A percentile compares a stretch with the other conserved stretches of the same genome.
Conservation (phyloP, 2,888 invertebrate genomes). For the Dioctria linearis region DNA sequence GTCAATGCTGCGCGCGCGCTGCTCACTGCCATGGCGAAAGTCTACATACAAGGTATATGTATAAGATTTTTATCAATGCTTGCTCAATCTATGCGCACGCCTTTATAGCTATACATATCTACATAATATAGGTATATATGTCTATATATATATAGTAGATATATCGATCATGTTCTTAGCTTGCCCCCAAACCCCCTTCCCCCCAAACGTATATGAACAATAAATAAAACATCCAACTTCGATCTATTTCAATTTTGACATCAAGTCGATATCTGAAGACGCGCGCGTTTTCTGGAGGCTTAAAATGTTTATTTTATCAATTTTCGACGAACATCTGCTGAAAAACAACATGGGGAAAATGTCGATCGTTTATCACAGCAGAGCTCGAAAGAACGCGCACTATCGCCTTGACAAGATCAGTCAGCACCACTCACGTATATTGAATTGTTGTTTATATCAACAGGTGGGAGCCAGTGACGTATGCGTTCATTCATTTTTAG, state of each 20-base stretch:
- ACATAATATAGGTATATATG: too few species aligned
- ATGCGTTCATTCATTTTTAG: conserved; percentile 46
- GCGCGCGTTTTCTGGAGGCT: not conserved
- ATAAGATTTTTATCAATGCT: not conserved
- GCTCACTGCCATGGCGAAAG: too few species aligned
- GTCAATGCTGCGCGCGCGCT: too few species aligned
- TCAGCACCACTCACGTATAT: conserved; percentile 11
- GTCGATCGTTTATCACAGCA: not conserved
- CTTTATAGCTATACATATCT: not conserved
- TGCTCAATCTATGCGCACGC: conserved; percentile 15
- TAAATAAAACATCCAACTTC: conserved; percentile 19
- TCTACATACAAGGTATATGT: too few species aligned
- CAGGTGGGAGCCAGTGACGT: conserved; percentile 46
- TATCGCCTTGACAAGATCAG: not conserved
- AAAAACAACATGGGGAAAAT: not conserved
- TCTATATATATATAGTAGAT: too few species aligned
- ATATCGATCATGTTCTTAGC: too few species aligned
- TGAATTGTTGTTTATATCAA: conserved; percentile 21
- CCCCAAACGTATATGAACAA: not conserved
- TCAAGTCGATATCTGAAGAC: not conserved
- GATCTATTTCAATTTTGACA: conserved; percentile 1
- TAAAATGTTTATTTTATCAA: conserved; percentile 33
- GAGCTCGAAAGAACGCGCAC: not conserved
- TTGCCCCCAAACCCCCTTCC: not conserved
- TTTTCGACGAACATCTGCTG: conserved; percentile 24